Evolutionary conservation across 2,113 vertebrate genomes (phyloP).

Genomic region (Columba janthina): DNA sequence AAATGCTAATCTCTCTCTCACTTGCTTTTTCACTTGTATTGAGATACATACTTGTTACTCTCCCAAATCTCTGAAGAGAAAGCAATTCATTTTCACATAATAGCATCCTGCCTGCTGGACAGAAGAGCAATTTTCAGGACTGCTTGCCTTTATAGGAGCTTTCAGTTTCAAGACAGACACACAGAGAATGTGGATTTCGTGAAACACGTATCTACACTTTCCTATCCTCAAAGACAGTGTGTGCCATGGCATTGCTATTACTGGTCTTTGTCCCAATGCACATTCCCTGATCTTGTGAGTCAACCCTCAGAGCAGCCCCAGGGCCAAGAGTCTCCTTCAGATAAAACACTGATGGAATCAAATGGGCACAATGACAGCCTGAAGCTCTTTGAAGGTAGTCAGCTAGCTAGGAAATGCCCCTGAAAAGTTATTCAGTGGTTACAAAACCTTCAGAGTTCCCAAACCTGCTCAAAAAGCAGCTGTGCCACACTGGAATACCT

Average conservation of each 20-base stretch:
- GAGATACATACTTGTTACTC: not conserved
- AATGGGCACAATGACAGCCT: not conserved
- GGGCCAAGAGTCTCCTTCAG: too few relatives aligned
- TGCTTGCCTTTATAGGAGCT: not conserved
- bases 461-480: not conserved
- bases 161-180: not conserved
- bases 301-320: too few relatives aligned
- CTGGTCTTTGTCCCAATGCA: too few relatives aligned
- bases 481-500: not conserved
- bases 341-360: not conserved
- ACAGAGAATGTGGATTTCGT: not conserved
- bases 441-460: not conserved
- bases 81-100: not conserved
- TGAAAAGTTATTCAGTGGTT: rapidly evolving
- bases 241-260: rapidly evolving
- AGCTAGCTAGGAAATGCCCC: not conserved
- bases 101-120: not conserved
- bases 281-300: not conserved
- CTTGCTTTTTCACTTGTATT: not conserved
- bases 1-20: not conserved
- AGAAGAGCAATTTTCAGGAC: not conserved
- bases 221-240: rapidly evolving
- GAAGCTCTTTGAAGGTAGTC: not conserved
- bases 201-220: rapidly evolving
- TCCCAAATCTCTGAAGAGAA: not conserved